These are phyloP conservation scores for Aromia moschata DNA, from an alignment of 2,888 invertebrate genomes.

Conservation along the genomic window DNA sequence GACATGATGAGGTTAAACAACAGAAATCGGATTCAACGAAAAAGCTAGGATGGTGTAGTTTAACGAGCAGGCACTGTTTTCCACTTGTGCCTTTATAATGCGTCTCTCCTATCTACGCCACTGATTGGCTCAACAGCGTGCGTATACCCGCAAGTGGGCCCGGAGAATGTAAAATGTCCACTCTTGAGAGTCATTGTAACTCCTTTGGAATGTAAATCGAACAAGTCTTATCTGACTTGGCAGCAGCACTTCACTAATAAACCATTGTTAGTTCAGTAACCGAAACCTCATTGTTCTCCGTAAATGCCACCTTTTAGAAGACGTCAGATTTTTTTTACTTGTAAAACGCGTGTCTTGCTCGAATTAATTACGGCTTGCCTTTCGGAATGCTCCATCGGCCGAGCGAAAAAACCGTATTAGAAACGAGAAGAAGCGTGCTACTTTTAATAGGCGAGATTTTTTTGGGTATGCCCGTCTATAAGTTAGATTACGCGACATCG, in stretches of 20 bases:
- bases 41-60: no score
- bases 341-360: constrained; percentile 21
- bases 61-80: no score
- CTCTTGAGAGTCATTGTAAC: constrained; percentile 58
- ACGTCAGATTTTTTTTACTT: constrained; percentile 20
- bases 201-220: constrained; percentile 62
- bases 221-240: constrained; percentile 60
- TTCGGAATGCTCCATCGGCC: not conserved
- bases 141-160: constrained; percentile 49
- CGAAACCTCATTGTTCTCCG: constrained; percentile 59
- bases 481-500: no score
- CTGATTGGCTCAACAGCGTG: constrained; percentile 13
- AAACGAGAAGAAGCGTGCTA: constrained; percentile 1
- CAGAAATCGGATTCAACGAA: no score
- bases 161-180: constrained; percentile 60
- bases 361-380: constrained; percentile 17
- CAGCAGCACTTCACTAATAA: constrained; percentile 61
- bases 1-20: no score
- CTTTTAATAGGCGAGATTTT: not conserved
- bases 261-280: constrained; percentile 61
- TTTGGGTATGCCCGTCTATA: not conserved
- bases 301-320: constrained; percentile 42
- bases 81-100: no score
- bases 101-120: constrained; percentile 6
- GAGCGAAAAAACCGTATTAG: constrained; percentile 17